Evolutionary conservation across 2,888 invertebrate genomes (phyloP).

Genomic region (Belgica antarctica): DNA sequence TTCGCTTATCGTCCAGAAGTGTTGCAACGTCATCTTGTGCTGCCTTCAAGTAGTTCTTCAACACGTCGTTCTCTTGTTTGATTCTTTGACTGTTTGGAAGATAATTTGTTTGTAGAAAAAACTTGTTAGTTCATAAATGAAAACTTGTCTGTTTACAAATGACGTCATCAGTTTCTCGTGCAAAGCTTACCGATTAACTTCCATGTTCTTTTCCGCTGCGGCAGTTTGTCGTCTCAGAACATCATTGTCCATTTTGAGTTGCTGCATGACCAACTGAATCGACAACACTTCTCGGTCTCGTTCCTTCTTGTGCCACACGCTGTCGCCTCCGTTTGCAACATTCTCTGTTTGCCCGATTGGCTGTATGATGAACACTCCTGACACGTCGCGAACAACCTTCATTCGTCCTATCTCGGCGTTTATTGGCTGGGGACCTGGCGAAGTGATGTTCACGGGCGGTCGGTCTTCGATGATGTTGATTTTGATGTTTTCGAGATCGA

Average conservation of each 20-base stretch:
- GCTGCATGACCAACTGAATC: slow-evolving; percentile 57
- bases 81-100: slow-evolving; percentile 50
- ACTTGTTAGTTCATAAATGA: not conserved
- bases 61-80: slow-evolving; percentile 61
- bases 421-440: slow-evolving; percentile 77
- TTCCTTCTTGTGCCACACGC: slow-evolving; percentile 18
- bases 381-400: slow-evolving; percentile 67
- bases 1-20: slow-evolving; percentile 71
- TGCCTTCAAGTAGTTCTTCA: slow-evolving; percentile 62
- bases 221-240: slow-evolving; percentile 62
- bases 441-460: slow-evolving; percentile 74
- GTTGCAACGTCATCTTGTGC: slow-evolving; percentile 74
- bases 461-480: slow-evolving; percentile 80
- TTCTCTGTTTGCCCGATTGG: slow-evolving; percentile 54
- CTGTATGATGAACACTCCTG: slow-evolving; percentile 72
- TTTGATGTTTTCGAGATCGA: slow-evolving; percentile 67
- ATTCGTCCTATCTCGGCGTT: slow-evolving; percentile 71
- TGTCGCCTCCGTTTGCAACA: slow-evolving; percentile 42
- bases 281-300: slow-evolving; percentile 56
- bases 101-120: not conserved
- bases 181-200: slow-evolving; percentile 57
- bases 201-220: slow-evolving; percentile 61
- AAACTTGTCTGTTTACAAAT: not conserved
- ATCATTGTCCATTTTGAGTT: slow-evolving; percentile 63
- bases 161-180: not conserved